Evolutionary conservation across 2,888 invertebrate genomes (phyloP), one percentile per base, ranked within the genome.

Genomic region (Acronicta leporina): DNA sequence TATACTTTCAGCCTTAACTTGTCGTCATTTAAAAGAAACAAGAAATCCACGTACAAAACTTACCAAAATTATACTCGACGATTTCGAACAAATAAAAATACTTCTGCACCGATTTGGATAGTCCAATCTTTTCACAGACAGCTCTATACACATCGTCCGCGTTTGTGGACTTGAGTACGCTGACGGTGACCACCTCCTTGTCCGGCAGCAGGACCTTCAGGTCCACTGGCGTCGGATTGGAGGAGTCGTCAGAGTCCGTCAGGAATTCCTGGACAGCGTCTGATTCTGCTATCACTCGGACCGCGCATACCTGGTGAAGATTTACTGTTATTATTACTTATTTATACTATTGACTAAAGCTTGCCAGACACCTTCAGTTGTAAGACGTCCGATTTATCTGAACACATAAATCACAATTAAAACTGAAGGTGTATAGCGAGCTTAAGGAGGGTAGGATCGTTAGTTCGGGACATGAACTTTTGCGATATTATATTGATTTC

Each of bases 261-360:
- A 99, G 96, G 94, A 99, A 99, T 89, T 99, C 99, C 92, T 99
- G 99, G 90, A 99, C 98, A 2, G 98, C 96, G 85, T 99, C 99
- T 81, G 98, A 97, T 87, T 99, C 99, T 0, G 99, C 99, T 83
- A 99, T 99, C 33, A 99, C 99, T 41, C 99, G 96, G 14, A 99
- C 98, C 8, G 99, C 99, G 94, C 99, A 99, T 0, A 99, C 98
- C 92, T 95, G 77, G 1, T 0, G 40, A 51, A n/a, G 5, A 49
- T 40, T 11, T 14, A 8, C 8, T 25, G 25, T 9, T 30, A 35
- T 54, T 47, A 69, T 20, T 33, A 11, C 33, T 33, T 5, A 3
- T 1, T 33, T 33, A 11, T 33, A 33, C 11, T 33, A 20, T 20
- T 20, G 20, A 3, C 20, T 20, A 20, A 20, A 20, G 20, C 2